These are phyloP conservation scores for Willisornis vidua DNA, from an alignment of 2,113 vertebrate species.

Conservation along the genomic window DNA sequence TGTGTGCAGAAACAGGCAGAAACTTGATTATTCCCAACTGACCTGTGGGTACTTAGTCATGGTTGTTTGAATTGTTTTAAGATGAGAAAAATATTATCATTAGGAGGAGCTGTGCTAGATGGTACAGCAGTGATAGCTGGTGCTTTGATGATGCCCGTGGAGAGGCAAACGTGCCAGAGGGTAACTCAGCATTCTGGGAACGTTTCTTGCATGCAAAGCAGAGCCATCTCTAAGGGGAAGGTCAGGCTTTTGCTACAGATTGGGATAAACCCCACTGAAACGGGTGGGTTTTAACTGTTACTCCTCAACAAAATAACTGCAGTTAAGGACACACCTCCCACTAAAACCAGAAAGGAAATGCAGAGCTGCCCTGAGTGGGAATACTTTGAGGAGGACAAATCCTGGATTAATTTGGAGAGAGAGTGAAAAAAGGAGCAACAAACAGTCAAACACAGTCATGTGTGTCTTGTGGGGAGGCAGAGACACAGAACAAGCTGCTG, in stretches of 20 bases:
- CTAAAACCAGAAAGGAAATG: not conserved
- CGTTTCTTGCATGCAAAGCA: not conserved
- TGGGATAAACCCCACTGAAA: not conserved
- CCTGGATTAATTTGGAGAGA: not conserved
- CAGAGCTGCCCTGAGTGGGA: not conserved
- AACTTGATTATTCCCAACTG: constrained; percentile 1
- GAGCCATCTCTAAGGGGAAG: not conserved
- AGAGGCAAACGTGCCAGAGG: not conserved
- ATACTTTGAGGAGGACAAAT: not conserved
- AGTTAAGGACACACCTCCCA: not conserved
- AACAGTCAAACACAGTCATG: not conserved
- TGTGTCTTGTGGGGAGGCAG: not conserved
- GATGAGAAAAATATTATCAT: constrained; percentile 31
- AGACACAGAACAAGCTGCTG: accelerated
- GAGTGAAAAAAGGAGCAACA: not conserved
- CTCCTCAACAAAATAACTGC: not conserved
- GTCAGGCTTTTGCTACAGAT: not conserved
- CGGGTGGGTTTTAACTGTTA: not conserved
- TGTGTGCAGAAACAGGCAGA: not conserved
- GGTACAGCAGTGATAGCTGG: not conserved
- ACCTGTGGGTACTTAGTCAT: constrained; percentile 24
- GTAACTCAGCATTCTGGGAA: not conserved
- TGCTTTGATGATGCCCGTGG: not conserved
- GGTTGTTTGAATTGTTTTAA: not conserved
- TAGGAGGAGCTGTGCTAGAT: not conserved